A percentile compares a stretch with the other conserved stretches of the same genome.
These are phyloP conservation scores for Mixornis gularis DNA, from an alignment of 2,113 vertebrate species.

Conservation along the genomic window DNA sequence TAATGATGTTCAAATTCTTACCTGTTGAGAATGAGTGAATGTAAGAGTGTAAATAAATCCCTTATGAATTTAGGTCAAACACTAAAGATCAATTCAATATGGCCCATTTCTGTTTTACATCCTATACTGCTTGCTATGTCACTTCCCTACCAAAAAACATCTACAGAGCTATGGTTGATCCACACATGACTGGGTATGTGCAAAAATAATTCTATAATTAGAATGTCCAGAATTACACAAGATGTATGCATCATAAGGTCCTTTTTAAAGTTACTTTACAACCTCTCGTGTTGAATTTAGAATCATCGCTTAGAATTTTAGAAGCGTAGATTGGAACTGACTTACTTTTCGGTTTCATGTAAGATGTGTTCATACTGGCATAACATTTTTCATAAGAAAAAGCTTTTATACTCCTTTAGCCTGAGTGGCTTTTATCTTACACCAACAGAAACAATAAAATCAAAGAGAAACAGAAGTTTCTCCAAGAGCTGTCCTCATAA, in stretches of 20 bases:
- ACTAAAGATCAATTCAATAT: background rate
- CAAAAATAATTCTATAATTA: background rate
- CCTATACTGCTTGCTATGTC: background rate
- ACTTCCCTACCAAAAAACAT: background rate
- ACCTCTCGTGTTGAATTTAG: background rate
- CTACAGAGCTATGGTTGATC: background rate
- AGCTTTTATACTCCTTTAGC: background rate
- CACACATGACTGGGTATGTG: background rate
- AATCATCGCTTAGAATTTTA: background rate
- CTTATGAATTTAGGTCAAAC: background rate
- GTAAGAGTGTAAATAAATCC: background rate
- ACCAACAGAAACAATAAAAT: conserved; percentile 40
- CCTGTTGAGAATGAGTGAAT: background rate
- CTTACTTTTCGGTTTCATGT: background rate
- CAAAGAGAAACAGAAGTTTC: background rate
- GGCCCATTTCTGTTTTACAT: background rate
- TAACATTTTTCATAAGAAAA: background rate
- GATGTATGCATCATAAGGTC: background rate
- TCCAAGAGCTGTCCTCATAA: conserved; percentile 38
- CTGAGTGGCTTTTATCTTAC: conserved; percentile 15
- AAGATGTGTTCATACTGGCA: background rate
- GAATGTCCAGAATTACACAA: background rate
- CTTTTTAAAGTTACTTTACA: background rate
- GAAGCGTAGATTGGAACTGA: background rate
- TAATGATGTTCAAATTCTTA: background rate